phyloP scores from a whole-genome alignment of 1,140 invertebrate genomes.

The Doryteuthis pealeii region DNA sequence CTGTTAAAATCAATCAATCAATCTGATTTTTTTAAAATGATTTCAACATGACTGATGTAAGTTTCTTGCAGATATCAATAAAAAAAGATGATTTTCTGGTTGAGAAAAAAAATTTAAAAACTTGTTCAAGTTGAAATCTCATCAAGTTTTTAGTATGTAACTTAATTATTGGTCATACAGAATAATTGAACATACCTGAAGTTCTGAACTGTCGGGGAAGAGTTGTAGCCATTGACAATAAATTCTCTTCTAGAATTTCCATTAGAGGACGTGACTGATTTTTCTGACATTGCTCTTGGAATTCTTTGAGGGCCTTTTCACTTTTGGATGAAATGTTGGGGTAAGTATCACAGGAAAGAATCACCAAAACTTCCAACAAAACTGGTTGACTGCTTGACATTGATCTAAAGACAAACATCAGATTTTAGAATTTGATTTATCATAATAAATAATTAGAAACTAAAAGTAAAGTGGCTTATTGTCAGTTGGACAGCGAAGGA shows the following conservation, averaged over 20 bases:
- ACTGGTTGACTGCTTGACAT: conserved; percentile 35
- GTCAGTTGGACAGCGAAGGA: no score
- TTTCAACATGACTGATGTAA: no score
- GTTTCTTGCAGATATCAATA: no score
- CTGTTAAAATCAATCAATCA: no score
- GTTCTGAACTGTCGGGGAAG: conserved; percentile 46
- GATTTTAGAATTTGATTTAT: not conserved
- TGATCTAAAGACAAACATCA: conserved; percentile 34
- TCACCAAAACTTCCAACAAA: conserved; percentile 46
- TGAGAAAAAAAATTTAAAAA: no score
- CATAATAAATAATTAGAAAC: no score
- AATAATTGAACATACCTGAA: conserved; percentile 39
- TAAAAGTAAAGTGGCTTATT: no score
- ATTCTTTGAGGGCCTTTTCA: conserved; percentile 35
- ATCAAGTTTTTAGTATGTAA: no score
- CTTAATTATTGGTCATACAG: no score
- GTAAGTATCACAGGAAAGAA: conserved; percentile 44
- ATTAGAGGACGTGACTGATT: conserved; percentile 35
- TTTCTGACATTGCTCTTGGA: conserved; percentile 26
- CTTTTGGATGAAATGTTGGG: conserved; percentile 39
- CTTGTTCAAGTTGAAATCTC: no score
- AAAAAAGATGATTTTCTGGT: no score
- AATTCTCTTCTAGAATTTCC: conserved; percentile 50
- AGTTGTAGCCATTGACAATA: conserved; percentile 41
- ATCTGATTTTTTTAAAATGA: no score